Percentiles rank a stretch among this genome's conserved stretches.
phyloP scores from a whole-genome alignment of 1,140 invertebrate genomes.

The Camponotus pennsylvanicus region DNA sequence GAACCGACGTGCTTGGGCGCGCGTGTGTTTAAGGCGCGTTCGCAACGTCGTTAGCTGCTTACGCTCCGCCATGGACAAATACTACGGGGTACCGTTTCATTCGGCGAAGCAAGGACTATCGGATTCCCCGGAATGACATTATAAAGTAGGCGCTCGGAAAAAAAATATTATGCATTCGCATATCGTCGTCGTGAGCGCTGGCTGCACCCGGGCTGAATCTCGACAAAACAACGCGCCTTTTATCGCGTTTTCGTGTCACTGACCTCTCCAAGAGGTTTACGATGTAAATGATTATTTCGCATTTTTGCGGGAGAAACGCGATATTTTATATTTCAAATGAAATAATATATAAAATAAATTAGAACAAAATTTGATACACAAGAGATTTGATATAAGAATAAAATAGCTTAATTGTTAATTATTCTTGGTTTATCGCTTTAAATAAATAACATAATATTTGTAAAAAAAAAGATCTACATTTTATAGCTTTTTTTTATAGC shows the following conservation, averaged over 20 bases:
- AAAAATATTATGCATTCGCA: constrained; percentile 41
- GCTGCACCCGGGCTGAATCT: neutral
- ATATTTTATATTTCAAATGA: neutral
- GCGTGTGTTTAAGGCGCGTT: constrained; percentile 47
- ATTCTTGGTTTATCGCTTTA: neutral
- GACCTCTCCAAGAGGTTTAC: neutral
- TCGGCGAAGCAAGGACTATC: constrained; percentile 56
- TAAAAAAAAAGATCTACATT: neutral
- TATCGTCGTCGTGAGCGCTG: neutral
- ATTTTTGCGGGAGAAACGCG: neutral
- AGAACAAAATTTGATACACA: neutral
- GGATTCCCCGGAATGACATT: constrained; percentile 50
- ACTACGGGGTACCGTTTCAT: constrained; percentile 52
- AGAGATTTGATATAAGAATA: too few species aligned
- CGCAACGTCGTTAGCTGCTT: constrained; percentile 34
- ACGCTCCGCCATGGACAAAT: constrained; percentile 32
- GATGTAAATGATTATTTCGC: too few species aligned
- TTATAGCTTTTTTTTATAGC: neutral
- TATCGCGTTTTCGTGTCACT: constrained; percentile 15
- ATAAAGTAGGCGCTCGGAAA: constrained; percentile 40
- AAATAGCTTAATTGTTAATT: too few species aligned
- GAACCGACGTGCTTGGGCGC: constrained; percentile 53
- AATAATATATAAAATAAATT: neutral
- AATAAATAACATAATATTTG: neutral
- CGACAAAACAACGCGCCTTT: constrained; percentile 43